Percentiles rank a stretch among this genome's conserved stretches.
Conservation (phyloP, 2,113 vertebrate genomes). For the Narcine bancroftii region DNA sequence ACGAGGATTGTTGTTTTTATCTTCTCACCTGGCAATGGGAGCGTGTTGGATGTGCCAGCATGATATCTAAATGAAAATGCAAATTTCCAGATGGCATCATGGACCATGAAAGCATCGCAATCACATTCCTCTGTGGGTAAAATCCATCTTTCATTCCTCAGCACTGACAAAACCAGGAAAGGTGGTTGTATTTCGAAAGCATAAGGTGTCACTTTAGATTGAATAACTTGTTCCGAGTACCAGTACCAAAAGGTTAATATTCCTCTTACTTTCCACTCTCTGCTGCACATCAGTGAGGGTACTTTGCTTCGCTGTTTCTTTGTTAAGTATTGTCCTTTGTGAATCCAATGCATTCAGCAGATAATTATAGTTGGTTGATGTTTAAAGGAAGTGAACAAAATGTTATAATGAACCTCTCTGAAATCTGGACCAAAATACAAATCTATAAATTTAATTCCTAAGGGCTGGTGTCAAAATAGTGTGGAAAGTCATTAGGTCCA, state of each 20-base stretch:
- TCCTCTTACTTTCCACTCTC: background rate
- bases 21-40: too few species aligned
- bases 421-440: background rate
- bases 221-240: background rate
- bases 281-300: background rate
- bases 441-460: background rate
- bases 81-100: too few species aligned
- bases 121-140: too few species aligned
- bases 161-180: too few species aligned
- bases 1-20: too few species aligned
- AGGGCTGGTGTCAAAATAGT: background rate
- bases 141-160: too few species aligned
- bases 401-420: background rate
- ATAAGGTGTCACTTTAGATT: background rate
- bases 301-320: background rate
- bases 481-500: background rate
- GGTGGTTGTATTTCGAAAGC: too few species aligned
- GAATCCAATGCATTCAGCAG: background rate
- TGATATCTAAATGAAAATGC: too few species aligned
- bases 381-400: background rate
- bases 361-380: constrained; percentile 2
- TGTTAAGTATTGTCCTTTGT: background rate
- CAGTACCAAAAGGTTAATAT: background rate
- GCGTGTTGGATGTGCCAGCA: too few species aligned
- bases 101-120: too few species aligned